Base-by-base conservation (phyloP, 1,140 invertebrate species). In the Chironomus tepperi region DNA sequence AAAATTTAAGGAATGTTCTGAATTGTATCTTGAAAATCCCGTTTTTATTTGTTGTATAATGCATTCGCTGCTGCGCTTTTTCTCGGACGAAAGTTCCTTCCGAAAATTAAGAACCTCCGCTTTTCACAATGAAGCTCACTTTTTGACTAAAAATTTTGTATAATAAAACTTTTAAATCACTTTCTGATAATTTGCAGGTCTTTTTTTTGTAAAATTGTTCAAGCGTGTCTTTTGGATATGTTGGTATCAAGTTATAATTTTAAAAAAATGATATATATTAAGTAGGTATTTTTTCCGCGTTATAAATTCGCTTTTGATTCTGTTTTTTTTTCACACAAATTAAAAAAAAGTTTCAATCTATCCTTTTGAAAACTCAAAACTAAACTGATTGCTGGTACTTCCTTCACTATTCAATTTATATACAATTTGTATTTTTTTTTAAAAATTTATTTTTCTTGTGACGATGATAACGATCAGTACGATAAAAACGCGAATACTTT, bases 21-120 rank as follows among this genome's bases (percentile, higher is more conserved):
- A 57, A 57, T 57, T 57, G 47, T 57, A 57, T 57, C 47, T 57
- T 57, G 47, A 57, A 57, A 5, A 57, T 57, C n/a, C 47, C 47
- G 47, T 57, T 57, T 57, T 57, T 57, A 15, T 57, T 57, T 5
- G 47, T 57, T 57, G 10, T 57, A 57, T 57, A 57, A 57, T 57
- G 47, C 47, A 57, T 57, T 57, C 47, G 47, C 47, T 57, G 43
- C 8, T 47, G n/a, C 12, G 12, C 47, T 57, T 57, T 57, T 12
- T 57, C n/a, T 5, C 12, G n/a, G 47, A 57, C 12, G 47, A 57
- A 5, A 57, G 47, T 57, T 57, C 47, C 12, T n/a, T n/a, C 5
- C 47, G 7, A n/a, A n/a, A n/a, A 15, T 57, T 15, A 2, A 57
- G 47, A 57, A 57, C 47, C n/a, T 57, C 47, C 47, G 47, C n/a